Evolutionary conservation across 2,797 vertebrate genomes (phyloP).

Genomic region (Caiman crocodilus): DNA sequence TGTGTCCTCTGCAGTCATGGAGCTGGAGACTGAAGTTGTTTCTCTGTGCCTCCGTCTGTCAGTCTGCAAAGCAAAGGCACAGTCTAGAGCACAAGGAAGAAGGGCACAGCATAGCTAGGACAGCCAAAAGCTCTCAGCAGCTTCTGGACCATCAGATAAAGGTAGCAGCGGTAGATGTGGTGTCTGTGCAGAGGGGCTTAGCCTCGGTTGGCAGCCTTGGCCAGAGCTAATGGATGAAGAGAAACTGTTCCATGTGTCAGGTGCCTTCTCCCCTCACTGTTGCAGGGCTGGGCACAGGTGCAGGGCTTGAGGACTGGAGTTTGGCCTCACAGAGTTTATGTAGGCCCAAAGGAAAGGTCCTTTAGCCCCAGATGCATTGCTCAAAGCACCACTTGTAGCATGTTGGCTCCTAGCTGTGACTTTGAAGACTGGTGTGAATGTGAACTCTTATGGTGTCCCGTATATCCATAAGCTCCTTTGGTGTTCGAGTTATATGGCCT

Average conservation of each 20-base stretch:
- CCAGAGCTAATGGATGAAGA: neutral
- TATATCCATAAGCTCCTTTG: too few relatives aligned
- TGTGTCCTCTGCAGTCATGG: neutral
- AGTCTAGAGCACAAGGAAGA: neutral
- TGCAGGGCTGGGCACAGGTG: rapidly evolving
- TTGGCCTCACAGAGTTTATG: neutral
- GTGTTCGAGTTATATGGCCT: too few relatives aligned
- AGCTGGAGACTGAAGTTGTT: too few relatives aligned
- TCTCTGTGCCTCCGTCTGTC: neutral
- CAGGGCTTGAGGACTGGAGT: neutral
- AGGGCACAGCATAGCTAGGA: neutral
- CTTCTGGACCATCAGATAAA: neutral
- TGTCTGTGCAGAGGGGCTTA: too few relatives aligned
- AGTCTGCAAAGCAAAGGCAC: neutral
- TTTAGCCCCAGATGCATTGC: too few relatives aligned
- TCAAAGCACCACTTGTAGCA: neutral
- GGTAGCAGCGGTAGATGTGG: too few relatives aligned
- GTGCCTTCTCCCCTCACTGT: rapidly evolving
- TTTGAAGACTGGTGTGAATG: neutral
- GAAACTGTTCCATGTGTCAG: neutral
- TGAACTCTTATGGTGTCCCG: neutral
- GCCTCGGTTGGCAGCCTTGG: neutral
- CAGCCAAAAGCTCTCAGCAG: neutral
- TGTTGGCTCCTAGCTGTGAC: neutral
- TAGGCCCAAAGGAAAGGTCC: neutral